Percentiles rank a stretch among this genome's conserved stretches.
Evolutionary conservation across 2,113 vertebrate genomes (phyloP).

Genomic region (Origma solitaria): DNA sequence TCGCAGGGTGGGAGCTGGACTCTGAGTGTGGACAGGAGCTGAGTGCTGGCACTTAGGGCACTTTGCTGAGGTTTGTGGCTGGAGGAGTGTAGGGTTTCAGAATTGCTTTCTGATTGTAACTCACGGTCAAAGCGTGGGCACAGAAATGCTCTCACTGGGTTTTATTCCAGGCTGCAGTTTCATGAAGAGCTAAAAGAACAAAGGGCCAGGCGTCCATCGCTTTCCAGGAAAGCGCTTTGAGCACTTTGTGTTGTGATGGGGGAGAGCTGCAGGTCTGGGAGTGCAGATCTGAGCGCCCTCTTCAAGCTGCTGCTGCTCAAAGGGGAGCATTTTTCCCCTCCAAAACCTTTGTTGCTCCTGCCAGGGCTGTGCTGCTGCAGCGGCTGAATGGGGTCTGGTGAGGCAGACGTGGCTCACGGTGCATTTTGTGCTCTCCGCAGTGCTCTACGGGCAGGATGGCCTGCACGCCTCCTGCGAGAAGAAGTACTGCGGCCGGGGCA

Average conservation of each 20-base stretch:
- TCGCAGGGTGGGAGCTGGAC: not conserved
- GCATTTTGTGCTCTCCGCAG: slow-evolving; percentile 41
- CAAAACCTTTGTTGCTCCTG: not conserved
- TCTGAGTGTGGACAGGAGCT: not conserved
- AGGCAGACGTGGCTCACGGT: rapidly evolving
- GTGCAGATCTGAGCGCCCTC: not conserved
- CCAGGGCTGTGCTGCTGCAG: not conserved
- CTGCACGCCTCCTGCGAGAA: slow-evolving; percentile 67
- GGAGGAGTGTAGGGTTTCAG: not conserved
- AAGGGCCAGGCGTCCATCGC: rapidly evolving
- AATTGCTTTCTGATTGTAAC: not conserved
- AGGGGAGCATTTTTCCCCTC: not conserved
- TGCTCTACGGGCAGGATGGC: slow-evolving; percentile 41
- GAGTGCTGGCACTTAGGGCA: not conserved
- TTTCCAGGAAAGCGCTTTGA: not conserved
- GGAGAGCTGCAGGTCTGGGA: not conserved
- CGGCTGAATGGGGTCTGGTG: rapidly evolving
- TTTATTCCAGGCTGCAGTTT: not conserved
- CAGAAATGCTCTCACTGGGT: not conserved
- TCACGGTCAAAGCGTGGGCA: not conserved
- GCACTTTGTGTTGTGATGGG: not conserved
- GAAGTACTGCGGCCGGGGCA: slow-evolving; percentile 81
- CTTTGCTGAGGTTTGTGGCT: not conserved
- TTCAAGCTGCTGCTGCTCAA: not conserved
- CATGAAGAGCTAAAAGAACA: not conserved